These are phyloP conservation scores for Sebastes trivittatus DNA, from an alignment of 2,797 vertebrate genomes.

Conservation along the genomic window DNA sequence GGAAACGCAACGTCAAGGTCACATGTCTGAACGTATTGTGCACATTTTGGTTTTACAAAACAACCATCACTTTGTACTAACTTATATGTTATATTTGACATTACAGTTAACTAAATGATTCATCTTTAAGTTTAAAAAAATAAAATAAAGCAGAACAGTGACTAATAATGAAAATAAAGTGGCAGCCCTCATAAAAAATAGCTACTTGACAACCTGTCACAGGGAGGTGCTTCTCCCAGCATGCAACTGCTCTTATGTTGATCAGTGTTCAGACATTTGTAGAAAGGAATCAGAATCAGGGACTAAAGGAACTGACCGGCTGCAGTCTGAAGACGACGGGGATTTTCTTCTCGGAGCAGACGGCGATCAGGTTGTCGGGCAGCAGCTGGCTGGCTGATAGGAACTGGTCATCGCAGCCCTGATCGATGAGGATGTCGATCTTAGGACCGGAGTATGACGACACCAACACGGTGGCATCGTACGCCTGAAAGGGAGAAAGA, in stretches of 20 bases:
- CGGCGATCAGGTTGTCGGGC: slow-evolving; percentile 50
- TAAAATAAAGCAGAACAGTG: neutral
- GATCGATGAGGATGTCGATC: too few species aligned
- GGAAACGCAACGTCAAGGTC: neutral
- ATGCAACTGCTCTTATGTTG: too few species aligned
- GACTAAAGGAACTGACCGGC: slow-evolving; percentile 81
- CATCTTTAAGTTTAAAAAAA: neutral
- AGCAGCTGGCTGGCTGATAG: too few species aligned
- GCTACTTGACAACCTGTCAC: too few species aligned
- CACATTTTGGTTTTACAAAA: neutral
- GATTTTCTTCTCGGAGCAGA: slow-evolving; percentile 91
- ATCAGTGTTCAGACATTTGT: too few species aligned
- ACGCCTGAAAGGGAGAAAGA: too few species aligned
- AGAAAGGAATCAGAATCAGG: too few species aligned
- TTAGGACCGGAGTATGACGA: too few species aligned
- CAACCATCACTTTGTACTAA: neutral
- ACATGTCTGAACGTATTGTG: neutral
- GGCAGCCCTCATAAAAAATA: neutral
- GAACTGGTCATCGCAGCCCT: too few species aligned
- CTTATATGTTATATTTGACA: neutral
- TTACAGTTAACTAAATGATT: neutral
- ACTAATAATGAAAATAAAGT: neutral
- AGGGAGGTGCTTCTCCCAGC: too few species aligned
- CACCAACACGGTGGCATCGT: too few species aligned
- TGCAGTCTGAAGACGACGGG: slow-evolving; percentile 95